phyloP scores from a whole-genome alignment of 2,797 vertebrate genomes.

The Cheirogaleus major region DNA sequence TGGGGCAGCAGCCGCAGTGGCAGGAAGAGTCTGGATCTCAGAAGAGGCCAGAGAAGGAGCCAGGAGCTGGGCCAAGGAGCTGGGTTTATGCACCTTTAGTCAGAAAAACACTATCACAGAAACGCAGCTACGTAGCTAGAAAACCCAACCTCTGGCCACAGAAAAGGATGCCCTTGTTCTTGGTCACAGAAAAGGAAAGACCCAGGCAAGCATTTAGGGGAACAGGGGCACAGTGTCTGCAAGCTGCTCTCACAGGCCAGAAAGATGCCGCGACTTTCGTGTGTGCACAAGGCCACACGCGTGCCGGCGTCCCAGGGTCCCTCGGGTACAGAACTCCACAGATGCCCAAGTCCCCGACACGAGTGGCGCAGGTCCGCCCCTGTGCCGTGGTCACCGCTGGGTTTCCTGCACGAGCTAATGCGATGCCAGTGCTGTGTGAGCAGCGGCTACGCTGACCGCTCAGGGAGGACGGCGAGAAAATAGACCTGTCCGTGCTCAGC shows the following conservation, averaged over 20 bases:
- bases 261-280: not conserved
- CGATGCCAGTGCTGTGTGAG: fast-evolving
- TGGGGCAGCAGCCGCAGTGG: not conserved
- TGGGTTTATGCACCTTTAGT: not conserved
- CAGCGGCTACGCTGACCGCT: no score
- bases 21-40: not conserved
- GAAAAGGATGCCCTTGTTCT: not conserved
- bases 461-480: no score
- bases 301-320: not conserved
- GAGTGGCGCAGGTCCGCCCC: not conserved
- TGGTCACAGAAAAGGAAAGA: not conserved
- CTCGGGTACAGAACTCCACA: not conserved
- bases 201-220: fast-evolving
- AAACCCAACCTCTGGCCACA: not conserved
- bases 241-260: not conserved
- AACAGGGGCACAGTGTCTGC: not conserved
- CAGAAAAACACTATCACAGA: not conserved
- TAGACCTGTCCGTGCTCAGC: not conserved
- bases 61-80: not conserved
- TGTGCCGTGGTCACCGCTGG: not conserved
- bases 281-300: not conserved
- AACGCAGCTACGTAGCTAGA: fast-evolving
- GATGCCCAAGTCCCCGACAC: not conserved
- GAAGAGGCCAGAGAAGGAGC: not conserved
- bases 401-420: not conserved